These are phyloP conservation scores for Mongoloraphidia duomilia DNA, from an alignment of 2,888 invertebrate species.

Conservation along the genomic window DNA sequence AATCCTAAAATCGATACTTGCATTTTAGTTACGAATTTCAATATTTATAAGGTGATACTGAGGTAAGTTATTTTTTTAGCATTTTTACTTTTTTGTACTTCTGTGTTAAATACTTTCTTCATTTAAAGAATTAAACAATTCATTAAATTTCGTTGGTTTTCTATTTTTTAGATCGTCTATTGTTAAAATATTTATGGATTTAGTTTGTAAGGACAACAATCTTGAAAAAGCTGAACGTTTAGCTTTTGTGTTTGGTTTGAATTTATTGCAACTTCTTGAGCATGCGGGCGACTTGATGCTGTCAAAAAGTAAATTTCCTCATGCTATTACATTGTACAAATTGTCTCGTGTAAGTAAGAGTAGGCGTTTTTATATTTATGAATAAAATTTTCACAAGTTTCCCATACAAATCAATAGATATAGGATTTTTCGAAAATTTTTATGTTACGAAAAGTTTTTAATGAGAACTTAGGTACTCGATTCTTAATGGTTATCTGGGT, in stretches of 20 bases:
- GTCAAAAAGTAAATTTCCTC: slow-evolving; percentile 54
- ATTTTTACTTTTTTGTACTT: neutral
- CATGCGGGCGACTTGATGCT: slow-evolving; percentile 71
- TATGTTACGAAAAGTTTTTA: too few relatives aligned
- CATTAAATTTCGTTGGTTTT: neutral
- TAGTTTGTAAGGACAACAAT: slow-evolving; percentile 37
- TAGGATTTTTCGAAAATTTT: too few relatives aligned
- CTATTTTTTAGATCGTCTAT: slow-evolving; percentile 26
- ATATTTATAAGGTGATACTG: slow-evolving; percentile 42
- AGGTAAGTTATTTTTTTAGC: slow-evolving; percentile 28
- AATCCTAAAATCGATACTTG: slow-evolving; percentile 38
- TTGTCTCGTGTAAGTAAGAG: slow-evolving; percentile 53
- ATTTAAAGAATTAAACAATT: neutral
- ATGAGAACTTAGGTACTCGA: too few relatives aligned
- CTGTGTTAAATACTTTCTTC: neutral
- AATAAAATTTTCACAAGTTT: neutral
- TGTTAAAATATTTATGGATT: slow-evolving; percentile 37
- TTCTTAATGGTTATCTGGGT: too few relatives aligned
- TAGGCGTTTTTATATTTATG: slow-evolving; percentile 1
- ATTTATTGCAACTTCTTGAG: slow-evolving; percentile 53
- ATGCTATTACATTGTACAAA: slow-evolving; percentile 68
- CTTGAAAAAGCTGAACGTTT: slow-evolving; percentile 40
- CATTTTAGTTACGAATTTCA: slow-evolving; percentile 41
- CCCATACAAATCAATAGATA: too few relatives aligned
- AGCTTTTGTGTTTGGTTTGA: slow-evolving; percentile 42